A percentile compares a stretch with the other conserved stretches of the same genome.
phyloP scores from a whole-genome alignment of 2,113 vertebrate genomes.

The Polypterus senegalus region DNA sequence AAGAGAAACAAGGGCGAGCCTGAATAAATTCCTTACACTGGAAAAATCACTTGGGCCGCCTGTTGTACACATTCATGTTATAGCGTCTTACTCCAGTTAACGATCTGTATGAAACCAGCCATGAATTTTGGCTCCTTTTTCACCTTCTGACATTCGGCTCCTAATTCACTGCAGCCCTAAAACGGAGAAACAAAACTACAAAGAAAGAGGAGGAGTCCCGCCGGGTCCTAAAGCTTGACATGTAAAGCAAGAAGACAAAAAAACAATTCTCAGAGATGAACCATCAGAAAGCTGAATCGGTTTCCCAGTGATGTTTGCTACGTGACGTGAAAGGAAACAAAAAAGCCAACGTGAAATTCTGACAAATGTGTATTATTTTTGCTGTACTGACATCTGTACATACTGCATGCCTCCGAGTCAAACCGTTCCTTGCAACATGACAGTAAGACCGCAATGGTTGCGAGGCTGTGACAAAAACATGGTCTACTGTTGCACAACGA shows the following conservation, averaged over 20 bases:
- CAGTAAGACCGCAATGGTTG: too few species aligned
- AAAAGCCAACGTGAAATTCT: too few species aligned
- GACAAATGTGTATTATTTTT: too few species aligned
- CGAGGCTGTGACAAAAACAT: too few species aligned
- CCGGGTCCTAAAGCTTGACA: conserved; percentile 51
- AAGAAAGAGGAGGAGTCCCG: conserved; percentile 28
- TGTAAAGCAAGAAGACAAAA: background rate
- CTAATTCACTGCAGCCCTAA: conserved; percentile 35
- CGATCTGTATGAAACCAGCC: background rate
- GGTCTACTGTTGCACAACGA: too few species aligned
- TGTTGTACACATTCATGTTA: background rate
- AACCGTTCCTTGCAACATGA: too few species aligned
- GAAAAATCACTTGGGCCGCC: conserved; percentile 5
- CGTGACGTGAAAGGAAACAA: too few species aligned
- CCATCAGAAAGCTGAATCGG: too few species aligned
- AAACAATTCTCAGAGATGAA: too few species aligned
- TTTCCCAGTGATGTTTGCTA: too few species aligned
- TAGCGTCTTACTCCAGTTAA: background rate
- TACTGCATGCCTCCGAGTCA: too few species aligned
- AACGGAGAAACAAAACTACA: conserved; percentile 37
- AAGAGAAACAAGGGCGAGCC: conserved; percentile 16
- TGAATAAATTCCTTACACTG: conserved; percentile 18
- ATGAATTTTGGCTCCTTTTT: conserved; percentile 3
- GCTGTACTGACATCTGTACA: too few species aligned
- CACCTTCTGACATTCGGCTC: conserved; percentile 11